phyloP scores from a whole-genome alignment of 2,888 invertebrate genomes.

The Crematogaster levior region DNA sequence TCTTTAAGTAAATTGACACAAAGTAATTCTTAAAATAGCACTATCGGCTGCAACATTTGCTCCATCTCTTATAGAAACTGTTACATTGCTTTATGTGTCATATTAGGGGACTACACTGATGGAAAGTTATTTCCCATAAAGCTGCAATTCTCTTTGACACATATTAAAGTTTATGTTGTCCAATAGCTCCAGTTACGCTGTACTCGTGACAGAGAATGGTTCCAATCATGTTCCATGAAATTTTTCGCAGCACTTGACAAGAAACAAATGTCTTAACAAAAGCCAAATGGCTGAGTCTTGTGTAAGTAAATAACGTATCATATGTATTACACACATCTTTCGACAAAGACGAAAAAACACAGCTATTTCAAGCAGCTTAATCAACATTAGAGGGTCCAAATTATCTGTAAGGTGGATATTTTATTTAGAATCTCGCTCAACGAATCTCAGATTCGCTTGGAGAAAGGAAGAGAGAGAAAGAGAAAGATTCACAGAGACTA shows the following conservation, averaged over 20 bases:
- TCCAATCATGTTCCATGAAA: not conserved
- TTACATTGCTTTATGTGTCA: conserved; percentile 34
- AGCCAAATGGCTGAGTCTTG: not conserved
- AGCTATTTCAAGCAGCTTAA: not conserved
- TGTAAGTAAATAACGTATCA: not conserved
- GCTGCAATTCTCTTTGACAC: conserved; percentile 48
- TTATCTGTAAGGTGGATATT: not conserved
- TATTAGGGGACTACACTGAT: conserved; percentile 36
- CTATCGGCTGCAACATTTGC: not conserved
- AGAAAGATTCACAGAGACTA: not conserved
- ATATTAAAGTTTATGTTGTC: conserved; percentile 39
- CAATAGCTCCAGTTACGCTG: conserved; percentile 19
- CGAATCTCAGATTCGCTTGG: not conserved
- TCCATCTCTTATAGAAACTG: conserved; percentile 3
- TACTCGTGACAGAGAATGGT: not conserved
- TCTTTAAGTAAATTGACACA: not conserved
- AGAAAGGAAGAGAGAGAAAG: not conserved
- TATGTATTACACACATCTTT: not conserved
- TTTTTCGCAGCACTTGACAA: not conserved
- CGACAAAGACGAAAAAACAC: too few relatives aligned
- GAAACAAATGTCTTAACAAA: not conserved
- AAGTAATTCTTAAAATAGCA: not conserved
- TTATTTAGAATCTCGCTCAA: conserved; percentile 6
- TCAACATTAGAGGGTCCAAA: not conserved
- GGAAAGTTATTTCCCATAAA: conserved; percentile 45